Evolutionary conservation across 1,140 invertebrate species (phyloP).

Genomic region (Dryas iulia): DNA sequence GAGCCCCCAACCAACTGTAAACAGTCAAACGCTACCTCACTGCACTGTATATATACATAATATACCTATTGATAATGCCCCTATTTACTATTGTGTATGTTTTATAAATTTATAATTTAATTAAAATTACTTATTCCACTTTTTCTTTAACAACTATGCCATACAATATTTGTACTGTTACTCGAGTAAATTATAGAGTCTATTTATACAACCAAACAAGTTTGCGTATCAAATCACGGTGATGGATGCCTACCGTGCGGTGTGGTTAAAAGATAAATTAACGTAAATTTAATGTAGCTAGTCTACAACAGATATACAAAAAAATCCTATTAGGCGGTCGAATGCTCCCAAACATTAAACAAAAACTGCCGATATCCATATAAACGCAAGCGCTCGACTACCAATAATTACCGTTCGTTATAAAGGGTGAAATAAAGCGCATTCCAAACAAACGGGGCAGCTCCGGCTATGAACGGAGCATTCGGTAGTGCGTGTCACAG

Average conservation of each 20-base stretch:
- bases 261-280: constrained; percentile 49
- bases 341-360: constrained; percentile 58
- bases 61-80: too few relatives aligned
- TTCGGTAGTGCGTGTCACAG: constrained; percentile 78
- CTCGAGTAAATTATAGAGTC: neutral
- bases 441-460: constrained; percentile 55
- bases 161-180: neutral
- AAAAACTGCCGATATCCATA: constrained; percentile 43
- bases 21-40: too few relatives aligned
- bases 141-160: neutral
- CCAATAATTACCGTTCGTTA: constrained; percentile 68
- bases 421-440: constrained; percentile 70
- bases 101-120: neutral
- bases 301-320: constrained; percentile 44
- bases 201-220: neutral
- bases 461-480: constrained; percentile 37
- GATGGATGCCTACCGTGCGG: constrained; percentile 45
- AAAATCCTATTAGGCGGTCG: constrained; percentile 66
- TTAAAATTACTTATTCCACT: neutral
- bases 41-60: too few relatives aligned
- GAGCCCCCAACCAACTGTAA: too few relatives aligned
- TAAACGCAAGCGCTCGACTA: constrained; percentile 39
- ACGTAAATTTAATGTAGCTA: constrained; percentile 57
- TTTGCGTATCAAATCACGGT: constrained; percentile 31
- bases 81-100: neutral